Conservation (phyloP, 2,888 invertebrate species). For the Melanotus villosus region DNA sequence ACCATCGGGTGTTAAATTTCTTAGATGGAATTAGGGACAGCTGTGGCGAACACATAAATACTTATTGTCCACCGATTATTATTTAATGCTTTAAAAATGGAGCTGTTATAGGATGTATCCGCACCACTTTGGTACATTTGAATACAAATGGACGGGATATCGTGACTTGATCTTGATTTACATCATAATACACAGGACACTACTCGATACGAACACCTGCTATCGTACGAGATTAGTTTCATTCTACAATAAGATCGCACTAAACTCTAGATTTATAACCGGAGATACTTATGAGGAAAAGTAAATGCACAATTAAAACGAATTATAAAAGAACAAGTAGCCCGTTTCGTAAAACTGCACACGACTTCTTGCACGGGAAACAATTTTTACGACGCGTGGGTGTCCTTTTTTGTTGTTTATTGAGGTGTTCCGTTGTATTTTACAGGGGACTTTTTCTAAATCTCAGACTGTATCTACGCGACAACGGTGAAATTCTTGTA, state of each 20-base stretch:
- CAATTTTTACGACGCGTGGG: constrained; percentile 21
- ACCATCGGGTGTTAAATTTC: too few relatives aligned
- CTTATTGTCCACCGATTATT: constrained; percentile 34
- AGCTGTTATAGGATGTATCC: constrained; percentile 29
- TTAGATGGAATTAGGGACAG: too few relatives aligned
- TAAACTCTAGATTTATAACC: constrained; percentile 43
- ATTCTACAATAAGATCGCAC: constrained; percentile 37
- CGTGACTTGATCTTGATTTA: constrained; percentile 51
- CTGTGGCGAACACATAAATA: constrained; percentile 33
- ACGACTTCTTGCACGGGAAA: background rate
- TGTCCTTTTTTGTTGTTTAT: constrained; percentile 34
- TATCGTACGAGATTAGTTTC: constrained; percentile 42
- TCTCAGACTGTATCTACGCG: constrained; percentile 60
- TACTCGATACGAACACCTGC: constrained; percentile 50
- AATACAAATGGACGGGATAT: constrained; percentile 46
- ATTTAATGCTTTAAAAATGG: constrained; percentile 36
- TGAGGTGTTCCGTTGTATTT: constrained; percentile 38
- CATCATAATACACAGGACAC: constrained; percentile 47
- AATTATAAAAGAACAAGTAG: background rate
- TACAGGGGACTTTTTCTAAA: constrained; percentile 45
- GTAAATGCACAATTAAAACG: constrained; percentile 22
- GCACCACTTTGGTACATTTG: constrained; percentile 34
- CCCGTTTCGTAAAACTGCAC: constrained; percentile 7
- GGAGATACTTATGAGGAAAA: constrained; percentile 15
- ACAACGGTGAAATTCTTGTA: constrained; percentile 61